Evolutionary conservation across 1,140 invertebrate genomes (phyloP).

Genomic region (Drosophila sproati): DNA sequence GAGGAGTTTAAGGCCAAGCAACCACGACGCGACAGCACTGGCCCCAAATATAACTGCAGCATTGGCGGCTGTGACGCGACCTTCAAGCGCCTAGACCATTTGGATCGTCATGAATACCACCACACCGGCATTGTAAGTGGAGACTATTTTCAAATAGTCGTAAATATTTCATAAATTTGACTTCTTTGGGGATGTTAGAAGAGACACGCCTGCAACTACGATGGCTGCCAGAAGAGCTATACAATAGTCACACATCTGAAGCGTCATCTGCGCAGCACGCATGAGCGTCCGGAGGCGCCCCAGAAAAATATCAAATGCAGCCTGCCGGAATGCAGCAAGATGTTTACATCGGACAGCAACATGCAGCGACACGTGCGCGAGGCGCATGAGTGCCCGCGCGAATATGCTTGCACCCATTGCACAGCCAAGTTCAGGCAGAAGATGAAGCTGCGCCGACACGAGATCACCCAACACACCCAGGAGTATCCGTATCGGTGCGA

Average conservation of each 20-base stretch:
- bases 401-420: conserved; percentile 67
- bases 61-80: conserved; percentile 54
- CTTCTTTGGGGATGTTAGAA: conserved; percentile 49
- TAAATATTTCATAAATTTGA: neutral
- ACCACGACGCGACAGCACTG: conserved; percentile 53
- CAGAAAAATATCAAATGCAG: conserved; percentile 67
- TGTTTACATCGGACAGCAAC: conserved; percentile 66
- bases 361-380: conserved; percentile 76
- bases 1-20: conserved; percentile 52
- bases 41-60: conserved; percentile 69
- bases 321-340: conserved; percentile 62
- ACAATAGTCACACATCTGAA: conserved; percentile 75
- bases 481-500: conserved; percentile 67
- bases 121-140: conserved; percentile 75
- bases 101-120: conserved; percentile 81
- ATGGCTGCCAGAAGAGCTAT: conserved; percentile 74
- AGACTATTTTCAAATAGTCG: neutral
- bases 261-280: conserved; percentile 72
- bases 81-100: conserved; percentile 73
- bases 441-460: conserved; percentile 73
- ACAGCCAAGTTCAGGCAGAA: conserved; percentile 75
- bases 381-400: conserved; percentile 67
- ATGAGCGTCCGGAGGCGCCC: conserved; percentile 50
- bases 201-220: conserved; percentile 72
- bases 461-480: conserved; percentile 71